Conservation (phyloP, 1,140 invertebrate species). For the Piezodorus guildinii region DNA sequence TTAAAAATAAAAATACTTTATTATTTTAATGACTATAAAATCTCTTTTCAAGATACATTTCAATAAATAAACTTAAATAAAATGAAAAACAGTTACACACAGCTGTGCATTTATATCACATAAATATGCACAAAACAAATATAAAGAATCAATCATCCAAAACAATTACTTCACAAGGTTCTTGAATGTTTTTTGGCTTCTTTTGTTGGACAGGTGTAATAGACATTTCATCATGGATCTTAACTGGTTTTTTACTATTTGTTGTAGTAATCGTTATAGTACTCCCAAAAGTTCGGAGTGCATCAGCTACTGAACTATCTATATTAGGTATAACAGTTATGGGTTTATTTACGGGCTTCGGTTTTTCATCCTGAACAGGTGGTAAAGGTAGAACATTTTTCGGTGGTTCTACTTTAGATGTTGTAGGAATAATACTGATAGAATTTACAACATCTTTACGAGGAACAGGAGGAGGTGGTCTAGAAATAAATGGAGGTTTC, state of each 20-base stretch:
- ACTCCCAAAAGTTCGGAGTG: constrained; percentile 21
- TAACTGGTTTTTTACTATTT: background rate
- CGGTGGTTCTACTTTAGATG: background rate
- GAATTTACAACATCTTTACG: constrained; percentile 13
- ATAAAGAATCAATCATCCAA: constrained; percentile 12
- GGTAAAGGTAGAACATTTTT: background rate
- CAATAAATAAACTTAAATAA: background rate
- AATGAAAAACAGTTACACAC: background rate
- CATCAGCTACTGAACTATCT: constrained; percentile 15
- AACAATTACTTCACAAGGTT: constrained; percentile 19
- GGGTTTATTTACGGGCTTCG: background rate
- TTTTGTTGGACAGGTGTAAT: background rate
- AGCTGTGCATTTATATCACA: background rate
- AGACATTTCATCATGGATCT: background rate
- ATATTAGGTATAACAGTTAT: constrained; percentile 14
- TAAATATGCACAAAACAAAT: background rate
- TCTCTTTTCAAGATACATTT: background rate
- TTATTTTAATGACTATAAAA: background rate
- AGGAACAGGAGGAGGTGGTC: background rate
- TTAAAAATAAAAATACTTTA: too few species aligned
- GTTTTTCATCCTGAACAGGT: background rate
- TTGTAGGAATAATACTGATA: constrained; percentile 14
- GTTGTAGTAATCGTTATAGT: constrained; percentile 22
- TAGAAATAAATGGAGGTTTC: background rate
- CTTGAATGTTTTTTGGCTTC: constrained; percentile 1